Percentiles rank a stretch among this genome's conserved stretches.
Evolutionary conservation across 2,888 invertebrate genomes (phyloP).

Genomic region (Ophion costatus): DNA sequence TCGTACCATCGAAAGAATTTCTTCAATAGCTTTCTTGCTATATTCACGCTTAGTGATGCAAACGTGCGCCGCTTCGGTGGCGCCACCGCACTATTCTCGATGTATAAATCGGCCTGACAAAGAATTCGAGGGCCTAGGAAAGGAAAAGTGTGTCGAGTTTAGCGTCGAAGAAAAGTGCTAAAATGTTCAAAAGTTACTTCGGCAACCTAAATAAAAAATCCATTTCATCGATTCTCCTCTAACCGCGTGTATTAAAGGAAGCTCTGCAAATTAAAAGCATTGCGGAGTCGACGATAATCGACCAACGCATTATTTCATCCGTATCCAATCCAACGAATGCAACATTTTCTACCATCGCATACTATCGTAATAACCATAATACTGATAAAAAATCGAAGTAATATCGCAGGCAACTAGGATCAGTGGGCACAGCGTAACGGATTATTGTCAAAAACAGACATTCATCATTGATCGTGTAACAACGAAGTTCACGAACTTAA

Average conservation of each 20-base stretch:
- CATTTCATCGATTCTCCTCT: background rate
- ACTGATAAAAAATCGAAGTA: slow-evolving; percentile 5
- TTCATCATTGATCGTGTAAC: background rate
- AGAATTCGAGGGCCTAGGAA: background rate
- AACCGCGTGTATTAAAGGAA: background rate
- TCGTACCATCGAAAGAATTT: background rate
- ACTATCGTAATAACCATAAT: slow-evolving; percentile 8
- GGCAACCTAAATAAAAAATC: background rate
- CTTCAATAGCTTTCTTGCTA: background rate
- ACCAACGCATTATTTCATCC: no score
- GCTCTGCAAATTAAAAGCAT: background rate
- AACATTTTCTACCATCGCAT: background rate
- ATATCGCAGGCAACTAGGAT: slow-evolving; percentile 5
- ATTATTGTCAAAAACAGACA: background rate
- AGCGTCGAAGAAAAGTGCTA: background rate
- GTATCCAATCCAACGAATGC: background rate
- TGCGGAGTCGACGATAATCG: no score
- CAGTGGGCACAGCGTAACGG: background rate
- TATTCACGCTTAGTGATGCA: background rate
- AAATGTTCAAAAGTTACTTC: background rate
- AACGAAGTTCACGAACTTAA: background rate
- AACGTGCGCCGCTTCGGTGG: background rate
- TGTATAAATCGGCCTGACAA: background rate
- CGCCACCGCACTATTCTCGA: background rate
- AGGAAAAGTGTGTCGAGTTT: background rate